Conservation (phyloP, 1,140 invertebrate genomes). For the Drosophila murphyi region DNA sequence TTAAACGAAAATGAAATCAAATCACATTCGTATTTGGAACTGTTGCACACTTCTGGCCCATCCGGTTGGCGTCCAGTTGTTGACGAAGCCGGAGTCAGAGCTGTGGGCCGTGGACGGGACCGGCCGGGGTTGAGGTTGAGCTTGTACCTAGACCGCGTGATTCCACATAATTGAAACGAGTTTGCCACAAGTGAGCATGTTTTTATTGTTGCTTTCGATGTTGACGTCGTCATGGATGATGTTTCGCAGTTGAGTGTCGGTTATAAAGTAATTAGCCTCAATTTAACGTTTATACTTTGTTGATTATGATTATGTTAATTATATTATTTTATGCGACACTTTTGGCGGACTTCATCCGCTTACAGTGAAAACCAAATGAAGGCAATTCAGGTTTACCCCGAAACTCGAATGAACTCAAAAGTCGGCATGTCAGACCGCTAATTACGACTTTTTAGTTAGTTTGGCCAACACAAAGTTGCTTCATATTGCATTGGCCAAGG, state of each 20-base stretch:
- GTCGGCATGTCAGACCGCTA: constrained; percentile 57
- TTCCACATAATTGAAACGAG: constrained; percentile 79
- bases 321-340: constrained; percentile 77
- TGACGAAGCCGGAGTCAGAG: background rate
- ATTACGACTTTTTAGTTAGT: constrained; percentile 18
- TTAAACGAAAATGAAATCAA: constrained; percentile 74
- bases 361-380: constrained; percentile 64
- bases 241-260: constrained; percentile 80
- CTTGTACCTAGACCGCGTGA: constrained; percentile 42
- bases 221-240: constrained; percentile 54
- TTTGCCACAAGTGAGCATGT: constrained; percentile 80
- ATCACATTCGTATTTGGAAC: constrained; percentile 65
- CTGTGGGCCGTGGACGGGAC: background rate
- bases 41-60: constrained; percentile 58
- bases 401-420: constrained; percentile 73
- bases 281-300: constrained; percentile 83
- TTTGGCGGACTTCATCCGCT: constrained; percentile 47
- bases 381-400: constrained; percentile 56
- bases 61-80: constrained; percentile 38
- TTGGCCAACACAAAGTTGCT: constrained; percentile 13
- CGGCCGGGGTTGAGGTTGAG: constrained; percentile 11
- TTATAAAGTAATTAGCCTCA: constrained; percentile 83
- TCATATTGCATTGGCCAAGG: constrained; percentile 1
- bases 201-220: constrained; percentile 54
- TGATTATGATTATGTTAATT: constrained; percentile 84